phyloP scores from a whole-genome alignment of 2,888 invertebrate species.

The Clanis bilineata region DNA sequence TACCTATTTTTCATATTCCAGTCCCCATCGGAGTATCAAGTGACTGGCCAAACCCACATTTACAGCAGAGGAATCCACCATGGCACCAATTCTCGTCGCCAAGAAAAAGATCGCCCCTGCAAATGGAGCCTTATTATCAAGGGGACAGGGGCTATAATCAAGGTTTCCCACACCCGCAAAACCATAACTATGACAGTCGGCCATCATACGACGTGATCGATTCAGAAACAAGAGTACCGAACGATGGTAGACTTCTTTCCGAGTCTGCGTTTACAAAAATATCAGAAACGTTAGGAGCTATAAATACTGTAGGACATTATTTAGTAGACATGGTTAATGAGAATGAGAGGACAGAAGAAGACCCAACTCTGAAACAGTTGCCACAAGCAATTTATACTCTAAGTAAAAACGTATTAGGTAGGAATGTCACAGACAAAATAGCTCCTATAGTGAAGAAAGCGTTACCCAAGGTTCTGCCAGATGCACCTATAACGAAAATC shows the following conservation, averaged over 20 bases:
- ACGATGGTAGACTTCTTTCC: slow-evolving; percentile 80
- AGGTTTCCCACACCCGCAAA: slow-evolving; percentile 22
- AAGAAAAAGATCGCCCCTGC: slow-evolving; percentile 63
- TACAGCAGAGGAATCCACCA: slow-evolving; percentile 58
- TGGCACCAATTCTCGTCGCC: slow-evolving; percentile 71
- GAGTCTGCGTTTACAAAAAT: slow-evolving; percentile 84
- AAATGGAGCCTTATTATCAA: slow-evolving; percentile 20
- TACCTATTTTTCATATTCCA: slow-evolving; percentile 16
- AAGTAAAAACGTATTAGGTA: slow-evolving; percentile 88
- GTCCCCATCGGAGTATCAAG: slow-evolving; percentile 24
- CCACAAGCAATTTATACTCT: slow-evolving; percentile 90
- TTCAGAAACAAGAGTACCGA: slow-evolving; percentile 51
- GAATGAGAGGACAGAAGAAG: slow-evolving; percentile 68
- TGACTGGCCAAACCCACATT: slow-evolving; percentile 53
- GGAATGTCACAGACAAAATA: slow-evolving; percentile 91
- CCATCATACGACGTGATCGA: slow-evolving; percentile 38
- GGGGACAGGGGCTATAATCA: not conserved
- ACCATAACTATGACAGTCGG: slow-evolving; percentile 53
- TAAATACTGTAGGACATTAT: slow-evolving; percentile 93
- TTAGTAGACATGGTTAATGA: slow-evolving; percentile 89
- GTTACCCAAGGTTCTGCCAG: slow-evolving; percentile 65
- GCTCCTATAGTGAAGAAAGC: slow-evolving; percentile 85
- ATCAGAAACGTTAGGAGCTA: slow-evolving; percentile 87
- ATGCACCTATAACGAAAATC: slow-evolving; percentile 70
- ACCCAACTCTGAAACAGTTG: slow-evolving; percentile 71